Base-by-base conservation (phyloP, 2,113 vertebrate species). In the Istiophorus platypterus region DNA sequence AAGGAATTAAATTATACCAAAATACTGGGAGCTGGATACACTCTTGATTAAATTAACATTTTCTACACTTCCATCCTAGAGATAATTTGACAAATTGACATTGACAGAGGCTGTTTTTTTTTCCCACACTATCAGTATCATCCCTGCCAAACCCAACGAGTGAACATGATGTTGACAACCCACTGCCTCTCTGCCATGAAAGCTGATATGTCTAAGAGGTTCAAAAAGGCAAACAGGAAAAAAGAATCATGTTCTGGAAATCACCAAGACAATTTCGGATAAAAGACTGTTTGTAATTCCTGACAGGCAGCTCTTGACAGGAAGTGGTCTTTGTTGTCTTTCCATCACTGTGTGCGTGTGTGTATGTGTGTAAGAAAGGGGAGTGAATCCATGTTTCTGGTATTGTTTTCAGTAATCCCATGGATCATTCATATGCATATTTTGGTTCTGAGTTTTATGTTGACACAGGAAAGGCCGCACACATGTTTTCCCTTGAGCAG, bases 351-450 rank as follows among this genome's bases (percentile, higher is more conserved):
- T 47, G 42, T 65, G 62, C 45, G 34, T 67, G 42, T 65, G 62
- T 54, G 34, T 67, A 62, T 72, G 69, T 76, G 67, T 29, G 13
- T 47, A 41, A 45, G 68, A 80, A 47, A 64, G 20, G 8, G 34
- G 67, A 58, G 58, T 49, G 71, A 57, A 58, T 71, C 47, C 24
- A 9, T 58, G 54, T 72, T 54, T 87, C 51, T 85, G 62, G 52
- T 56, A 82, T 88, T 88, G 71, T 80, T 78, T 84, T 83, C 12
- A 29, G 68, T 74, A 41, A 83, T 79, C 31, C 45, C 56, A 72
- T 85, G 72, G 86, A 88, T 91, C 66, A 89, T 90, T 91, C 76
- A 81, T 63, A 26, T 70, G 82, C 75, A 80, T 85, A 88, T 86
- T 82, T 87, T 77, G 54, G 42, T 42, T 72, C 14, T 45, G 69